Base-by-base conservation (phyloP, 2,888 invertebrate genomes). In the Plagodis dolabraria region DNA sequence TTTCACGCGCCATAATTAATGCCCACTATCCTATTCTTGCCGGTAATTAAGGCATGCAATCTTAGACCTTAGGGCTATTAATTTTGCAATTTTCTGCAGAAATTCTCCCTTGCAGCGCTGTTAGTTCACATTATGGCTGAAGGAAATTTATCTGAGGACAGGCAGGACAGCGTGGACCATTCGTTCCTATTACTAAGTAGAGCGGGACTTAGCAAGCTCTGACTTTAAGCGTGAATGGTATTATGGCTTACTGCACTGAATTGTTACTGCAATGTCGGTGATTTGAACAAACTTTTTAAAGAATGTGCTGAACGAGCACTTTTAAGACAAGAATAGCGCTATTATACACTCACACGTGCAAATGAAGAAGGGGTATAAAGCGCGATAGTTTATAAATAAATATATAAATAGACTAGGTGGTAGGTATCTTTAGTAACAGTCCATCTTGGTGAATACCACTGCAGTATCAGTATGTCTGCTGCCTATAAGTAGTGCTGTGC, bases 101-200 rank as follows among this genome's bases (percentile, higher is more conserved):
- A 58, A 67, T 65, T 69, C 67, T 69, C 65, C 64, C 54, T 56
- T 61, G 68, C 68, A 67, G 64, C 62, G 71, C 65, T 76, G 72
- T 79, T 67, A 67, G 65, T 69, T 63, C 61, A 63, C 76, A 72
- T 79, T 78, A 78, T 69, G 55, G 72, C 64, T 71, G 71, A 72
- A 58, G 61, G 60, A 70, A 71, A 79, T 79, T 79, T 79, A 79
- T 79, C 73, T 68, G 55, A 60, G 69, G 71, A 67, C 70, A 72
- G 67, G 68, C 57, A 58, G 69, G 72, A 66, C 70, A 67, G 70
- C 56, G 53, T 22, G 64, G 63, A 64, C 73, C 71, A 78, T 79
- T 79, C 75, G 73, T 79, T 78, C 74, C 69, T 66, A 79, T 79
- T 77, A 79, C 71, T 63, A 68, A 65, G 65, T 64, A 47, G 62